Evolutionary conservation across 2,797 vertebrate genomes (phyloP).

Genomic region (Girardinus metallicus): DNA sequence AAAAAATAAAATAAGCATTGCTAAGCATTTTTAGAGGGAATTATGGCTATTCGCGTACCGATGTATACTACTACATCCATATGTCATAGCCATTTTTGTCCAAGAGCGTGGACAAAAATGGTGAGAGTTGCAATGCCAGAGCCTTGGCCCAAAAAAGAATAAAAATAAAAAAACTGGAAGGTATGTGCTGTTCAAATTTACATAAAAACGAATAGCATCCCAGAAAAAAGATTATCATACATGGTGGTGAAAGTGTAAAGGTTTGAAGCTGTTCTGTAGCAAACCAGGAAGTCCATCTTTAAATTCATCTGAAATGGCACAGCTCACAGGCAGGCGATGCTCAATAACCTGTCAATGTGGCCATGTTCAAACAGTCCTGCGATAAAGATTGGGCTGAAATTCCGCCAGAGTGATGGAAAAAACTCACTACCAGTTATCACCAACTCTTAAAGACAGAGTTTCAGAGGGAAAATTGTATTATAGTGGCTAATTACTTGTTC

Average conservation of each 20-base stretch:
- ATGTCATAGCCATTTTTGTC: too few species aligned
- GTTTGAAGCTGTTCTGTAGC: neutral
- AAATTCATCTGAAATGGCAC: neutral
- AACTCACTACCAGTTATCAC: neutral
- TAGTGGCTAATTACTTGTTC: neutral
- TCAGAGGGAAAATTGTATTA: too few species aligned
- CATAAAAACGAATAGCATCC: too few species aligned
- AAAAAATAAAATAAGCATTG: neutral
- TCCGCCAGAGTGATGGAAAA: neutral
- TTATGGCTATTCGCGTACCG: too few species aligned
- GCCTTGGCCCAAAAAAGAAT: too few species aligned
- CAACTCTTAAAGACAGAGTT: neutral
- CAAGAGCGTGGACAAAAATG: neutral
- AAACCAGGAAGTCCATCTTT: neutral
- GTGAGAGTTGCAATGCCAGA: neutral
- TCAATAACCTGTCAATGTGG: neutral
- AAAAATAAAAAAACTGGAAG: too few species aligned
- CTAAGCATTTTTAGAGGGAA: too few species aligned
- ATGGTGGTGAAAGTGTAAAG: neutral
- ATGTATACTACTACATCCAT: too few species aligned
- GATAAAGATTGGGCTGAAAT: neutral
- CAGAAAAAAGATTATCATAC: neutral
- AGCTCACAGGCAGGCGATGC: neutral
- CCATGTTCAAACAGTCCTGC: neutral
- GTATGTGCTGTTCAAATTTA: too few species aligned